Percentiles rank a stretch among this genome's conserved stretches.
Evolutionary conservation across 2,113 vertebrate species (phyloP).

Genomic region (Arvicanthis niloticus): DNA sequence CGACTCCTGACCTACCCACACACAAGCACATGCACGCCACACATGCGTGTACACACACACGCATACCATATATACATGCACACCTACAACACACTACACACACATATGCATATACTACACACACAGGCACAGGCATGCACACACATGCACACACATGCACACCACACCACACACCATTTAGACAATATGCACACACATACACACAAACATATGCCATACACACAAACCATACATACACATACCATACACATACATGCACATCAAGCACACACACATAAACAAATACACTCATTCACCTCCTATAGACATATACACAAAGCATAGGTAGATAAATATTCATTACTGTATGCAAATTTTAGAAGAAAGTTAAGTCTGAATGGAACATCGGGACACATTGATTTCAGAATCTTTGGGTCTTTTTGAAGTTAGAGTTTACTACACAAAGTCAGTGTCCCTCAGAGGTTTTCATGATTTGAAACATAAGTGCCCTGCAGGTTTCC

Average conservation of each 20-base stretch:
- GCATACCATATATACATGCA: no score
- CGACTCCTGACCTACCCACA: background rate
- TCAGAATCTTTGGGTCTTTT: background rate
- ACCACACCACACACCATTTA: background rate
- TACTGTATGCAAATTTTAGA: background rate
- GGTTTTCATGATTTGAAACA: background rate
- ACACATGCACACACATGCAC: background rate
- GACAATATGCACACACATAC: background rate
- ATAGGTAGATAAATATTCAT: background rate
- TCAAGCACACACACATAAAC: background rate
- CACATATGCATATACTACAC: no score
- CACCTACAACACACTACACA: background rate
- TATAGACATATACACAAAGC: background rate
- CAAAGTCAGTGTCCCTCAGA: background rate
- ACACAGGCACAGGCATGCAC: no score
- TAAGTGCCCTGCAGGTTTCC: accelerated
- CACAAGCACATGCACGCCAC: background rate
- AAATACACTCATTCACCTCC: background rate
- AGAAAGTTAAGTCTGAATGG: background rate
- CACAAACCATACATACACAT: background rate
- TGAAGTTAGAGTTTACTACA: no score
- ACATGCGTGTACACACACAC: no score
- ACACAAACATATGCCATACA: background rate
- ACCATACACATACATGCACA: background rate
- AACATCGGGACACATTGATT: background rate